Evolutionary conservation across 2,113 vertebrate species (phyloP).

Genomic region (Girardinichthys multiradiatus): DNA sequence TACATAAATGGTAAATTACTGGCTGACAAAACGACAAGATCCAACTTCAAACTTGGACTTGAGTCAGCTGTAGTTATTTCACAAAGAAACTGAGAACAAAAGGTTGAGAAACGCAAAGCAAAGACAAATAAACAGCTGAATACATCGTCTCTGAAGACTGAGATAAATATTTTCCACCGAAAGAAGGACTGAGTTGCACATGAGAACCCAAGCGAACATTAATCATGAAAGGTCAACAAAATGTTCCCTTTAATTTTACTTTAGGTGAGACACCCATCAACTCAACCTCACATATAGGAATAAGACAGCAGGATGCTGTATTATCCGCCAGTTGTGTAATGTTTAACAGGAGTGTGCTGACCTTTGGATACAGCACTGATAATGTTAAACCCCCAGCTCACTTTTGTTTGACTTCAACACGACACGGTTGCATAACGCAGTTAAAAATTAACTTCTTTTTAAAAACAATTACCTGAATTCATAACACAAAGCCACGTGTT

Average conservation of each 20-base stretch:
- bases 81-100: no score
- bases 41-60: no score
- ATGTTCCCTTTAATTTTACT: not conserved
- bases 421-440: not conserved
- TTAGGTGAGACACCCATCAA: not conserved
- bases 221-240: not conserved
- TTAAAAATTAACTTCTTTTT: slow-evolving; percentile 6
- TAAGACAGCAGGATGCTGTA: no score
- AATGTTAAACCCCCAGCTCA: not conserved
- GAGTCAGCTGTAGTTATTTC: no score
- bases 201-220: not conserved
- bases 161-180: no score
- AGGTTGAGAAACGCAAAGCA: no score
- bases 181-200: not conserved
- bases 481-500: not conserved
- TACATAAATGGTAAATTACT: no score
- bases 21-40: no score
- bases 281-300: not conserved
- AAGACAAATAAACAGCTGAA: no score
- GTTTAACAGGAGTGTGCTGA: not conserved
- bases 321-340: not conserved
- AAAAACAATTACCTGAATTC: not conserved
- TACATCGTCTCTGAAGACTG: no score
- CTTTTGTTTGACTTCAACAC: not conserved
- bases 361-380: not conserved